Evolutionary conservation across 2,113 vertebrate species (phyloP).

Genomic region (Actinemys pallida): DNA sequence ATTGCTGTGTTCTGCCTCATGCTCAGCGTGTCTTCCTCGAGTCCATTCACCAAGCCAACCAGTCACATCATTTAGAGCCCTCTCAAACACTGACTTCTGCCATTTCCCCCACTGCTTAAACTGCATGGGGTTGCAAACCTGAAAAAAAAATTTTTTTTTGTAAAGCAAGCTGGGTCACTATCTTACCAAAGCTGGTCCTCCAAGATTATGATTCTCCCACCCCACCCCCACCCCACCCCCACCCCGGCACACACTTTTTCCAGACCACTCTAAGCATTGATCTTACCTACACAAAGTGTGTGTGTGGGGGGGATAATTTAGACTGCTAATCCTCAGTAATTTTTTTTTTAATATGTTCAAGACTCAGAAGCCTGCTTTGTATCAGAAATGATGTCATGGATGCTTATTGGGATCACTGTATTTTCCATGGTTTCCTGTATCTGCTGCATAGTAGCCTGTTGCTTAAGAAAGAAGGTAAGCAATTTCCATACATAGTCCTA

Average conservation of each 20-base stretch:
- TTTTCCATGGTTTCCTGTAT: conserved; percentile 51
- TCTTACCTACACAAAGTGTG: neutral
- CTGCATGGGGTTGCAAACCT: neutral
- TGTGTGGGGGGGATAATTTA: neutral
- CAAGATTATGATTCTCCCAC: too few species aligned
- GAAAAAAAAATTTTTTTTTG: too few species aligned
- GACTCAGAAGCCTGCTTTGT: conserved; percentile 63
- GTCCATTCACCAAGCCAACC: neutral
- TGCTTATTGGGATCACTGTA: conserved; percentile 60
- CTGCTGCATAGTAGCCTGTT: conserved; percentile 52
- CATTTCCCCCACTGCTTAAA: neutral
- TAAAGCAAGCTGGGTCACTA: too few species aligned
- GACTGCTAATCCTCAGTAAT: neutral
- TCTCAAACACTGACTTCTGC: neutral
- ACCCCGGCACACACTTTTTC: neutral
- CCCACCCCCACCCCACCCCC: too few species aligned
- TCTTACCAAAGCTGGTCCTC: too few species aligned
- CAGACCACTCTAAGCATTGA: neutral
- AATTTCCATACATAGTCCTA: neutral
- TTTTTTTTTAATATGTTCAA: neutral
- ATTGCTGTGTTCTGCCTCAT: neutral
- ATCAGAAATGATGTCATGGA: conserved; percentile 61
- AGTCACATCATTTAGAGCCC: neutral
- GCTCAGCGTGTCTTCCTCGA: neutral
- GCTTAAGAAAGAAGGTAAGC: conserved; percentile 77